Evolutionary conservation across 1,140 invertebrate genomes (phyloP), one percentile per base, ranked within the genome.

Genomic region (Cyrtorhinus lividipennis): DNA sequence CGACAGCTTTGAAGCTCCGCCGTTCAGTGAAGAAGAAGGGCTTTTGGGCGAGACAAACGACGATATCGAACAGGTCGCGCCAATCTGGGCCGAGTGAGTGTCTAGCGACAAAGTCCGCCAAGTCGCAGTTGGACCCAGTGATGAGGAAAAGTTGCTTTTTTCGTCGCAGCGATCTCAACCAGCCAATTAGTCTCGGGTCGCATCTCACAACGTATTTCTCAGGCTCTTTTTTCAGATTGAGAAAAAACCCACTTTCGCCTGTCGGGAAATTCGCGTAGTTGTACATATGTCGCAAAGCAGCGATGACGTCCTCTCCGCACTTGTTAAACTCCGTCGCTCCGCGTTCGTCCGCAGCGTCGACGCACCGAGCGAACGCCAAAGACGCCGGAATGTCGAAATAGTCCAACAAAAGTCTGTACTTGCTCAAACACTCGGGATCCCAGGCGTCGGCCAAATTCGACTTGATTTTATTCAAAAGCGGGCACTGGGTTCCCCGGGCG

Each of bases 71-170:
- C 44, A 83, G 77, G 2, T 83, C 76, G 60, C 72, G 77, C 87
- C 87, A 90, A 63, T 89, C 75, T 56, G 77, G 63, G 2, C 87
- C 87, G 25, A 90, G 70, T 13, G 80, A 78, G 68, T 80, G 80
- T 8, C 74, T 74, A n/a, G 86, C 82, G 0, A 80, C 81, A 59
- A 82, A 78, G 61, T 79, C 73, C 13, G 83, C 86, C 76, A 84
- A 88, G 71, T 89, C 86, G n/a, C 78, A 75, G 70, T 86, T 79
- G 0, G 88, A 88, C 12, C 86, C 86, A 23, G 87, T 90, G n/a
- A 90, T 75, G 2, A 91, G 72, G 72, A 87, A 89, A 12, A 80
- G 74, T 60, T 78, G 76, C 63, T 82, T 83, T 5, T 78, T 74
- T n/a, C 56, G n/a, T 60, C 77, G 75, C 12, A 84, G 60, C 25